Evolutionary conservation across 2,113 vertebrate genomes (phyloP), one percentile per base, ranked within the genome.

Genomic region (Lethenteron reissneri): DNA sequence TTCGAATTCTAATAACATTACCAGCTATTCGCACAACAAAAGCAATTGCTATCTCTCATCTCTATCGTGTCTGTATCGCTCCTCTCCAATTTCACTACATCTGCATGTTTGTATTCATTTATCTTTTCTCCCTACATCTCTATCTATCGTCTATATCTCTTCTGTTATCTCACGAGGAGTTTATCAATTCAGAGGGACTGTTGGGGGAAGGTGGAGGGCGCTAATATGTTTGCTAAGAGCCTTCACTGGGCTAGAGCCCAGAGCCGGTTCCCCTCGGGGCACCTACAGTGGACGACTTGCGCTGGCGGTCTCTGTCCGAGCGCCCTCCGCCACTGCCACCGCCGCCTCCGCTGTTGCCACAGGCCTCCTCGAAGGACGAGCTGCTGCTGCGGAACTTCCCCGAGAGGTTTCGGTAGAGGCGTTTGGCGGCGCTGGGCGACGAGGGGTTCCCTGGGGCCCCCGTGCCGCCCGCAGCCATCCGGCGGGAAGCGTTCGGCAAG

Each of bases 371-470:
- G 2, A 85, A 80, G 62, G 82, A 81, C 0, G 84, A 80, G 76
- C 84, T 84, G 76, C 85, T 84, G 72, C 84, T 85, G 0, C 87
- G 85, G 81, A 92, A 92, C 76, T 92, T 92, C 76, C 88, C 89
- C 0, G 89, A 92, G 72, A 92, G 84, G 83, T 92, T 92, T 72
- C 88, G 83, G 81, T 92, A 92, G 3, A 92, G 84, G 70, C 89
- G 84, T 74, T 90, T 89, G 71, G 89, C 88, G 0, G 88, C 88
- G 0, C 85, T 90, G 0, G 89, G 88, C 0, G 89, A 88, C 15
- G 87, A 88, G 15, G 86, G 81, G 74, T 84, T 84, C 0, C 83
- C 78, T 0, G 82, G 80, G n/a, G n/a, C 64, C 2, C 64, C 64
- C 64, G 12, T 68, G 21, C 64, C 21, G 9, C 64, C 64, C 25